Percentiles rank a stretch among this genome's conserved stretches.
Conservation (phyloP, 2,888 invertebrate species). For the Heteromyza rotundicornis region DNA sequence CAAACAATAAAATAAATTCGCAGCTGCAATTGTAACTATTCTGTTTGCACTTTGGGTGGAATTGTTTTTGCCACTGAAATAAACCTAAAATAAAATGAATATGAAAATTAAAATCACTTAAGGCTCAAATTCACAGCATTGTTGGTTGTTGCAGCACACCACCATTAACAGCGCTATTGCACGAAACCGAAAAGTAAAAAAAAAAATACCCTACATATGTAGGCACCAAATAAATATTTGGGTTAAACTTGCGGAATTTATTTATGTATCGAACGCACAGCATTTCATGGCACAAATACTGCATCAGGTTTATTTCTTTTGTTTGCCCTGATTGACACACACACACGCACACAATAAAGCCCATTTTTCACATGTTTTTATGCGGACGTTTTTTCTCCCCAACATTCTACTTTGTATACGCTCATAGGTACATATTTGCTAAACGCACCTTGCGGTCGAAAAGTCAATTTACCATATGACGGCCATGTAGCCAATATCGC, state of each 20-base stretch:
- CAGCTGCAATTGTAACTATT: background rate
- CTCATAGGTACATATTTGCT: too few relatives aligned
- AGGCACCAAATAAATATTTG: background rate
- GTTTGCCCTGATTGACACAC: too few relatives aligned
- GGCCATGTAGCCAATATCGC: background rate
- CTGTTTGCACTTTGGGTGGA: too few relatives aligned
- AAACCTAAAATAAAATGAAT: too few relatives aligned
- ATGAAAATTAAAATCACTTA: too few relatives aligned
- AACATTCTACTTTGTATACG: too few relatives aligned
- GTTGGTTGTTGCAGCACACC: background rate
- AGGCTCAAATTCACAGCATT: background rate
- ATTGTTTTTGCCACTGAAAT: background rate
- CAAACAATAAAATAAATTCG: constrained; percentile 2
- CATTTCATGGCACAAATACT: constrained; percentile 2
- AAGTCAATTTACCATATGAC: background rate
- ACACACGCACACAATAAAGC: too few relatives aligned
- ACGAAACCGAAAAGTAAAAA: background rate
- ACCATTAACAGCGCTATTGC: background rate
- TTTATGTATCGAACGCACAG: background rate
- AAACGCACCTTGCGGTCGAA: constrained; percentile 1
- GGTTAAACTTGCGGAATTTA: constrained; percentile 4
- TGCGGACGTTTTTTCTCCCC: too few relatives aligned
- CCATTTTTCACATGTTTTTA: too few relatives aligned
- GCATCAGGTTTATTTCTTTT: background rate
- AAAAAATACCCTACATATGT: background rate